Percentiles rank a stretch among this genome's conserved stretches.
Evolutionary conservation across 2,113 vertebrate genomes (phyloP).

Genomic region (Fulica atra): DNA sequence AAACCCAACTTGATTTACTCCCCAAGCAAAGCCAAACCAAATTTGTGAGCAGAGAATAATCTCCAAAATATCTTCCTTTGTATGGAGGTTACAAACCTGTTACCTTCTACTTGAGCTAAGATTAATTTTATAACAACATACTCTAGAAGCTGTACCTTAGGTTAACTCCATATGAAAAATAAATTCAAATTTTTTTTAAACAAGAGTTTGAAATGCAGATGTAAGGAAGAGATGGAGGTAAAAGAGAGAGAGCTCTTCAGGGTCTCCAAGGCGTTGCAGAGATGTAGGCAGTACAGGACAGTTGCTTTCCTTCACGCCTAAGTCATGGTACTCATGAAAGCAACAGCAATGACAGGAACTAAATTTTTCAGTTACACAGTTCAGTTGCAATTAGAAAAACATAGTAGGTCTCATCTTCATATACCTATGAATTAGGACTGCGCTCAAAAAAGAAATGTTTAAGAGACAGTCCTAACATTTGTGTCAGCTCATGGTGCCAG

Average conservation of each 20-base stretch:
- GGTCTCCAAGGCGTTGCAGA: not conserved
- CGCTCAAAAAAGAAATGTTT: not conserved
- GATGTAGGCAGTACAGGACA: not conserved
- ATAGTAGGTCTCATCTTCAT: not conserved
- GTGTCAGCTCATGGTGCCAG: not conserved
- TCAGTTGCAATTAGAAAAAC: not conserved
- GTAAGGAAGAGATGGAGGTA: not conserved
- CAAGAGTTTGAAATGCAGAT: not conserved
- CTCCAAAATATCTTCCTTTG: not conserved
- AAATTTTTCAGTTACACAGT: not conserved
- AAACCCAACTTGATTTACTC: not conserved
- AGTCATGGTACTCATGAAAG: not conserved
- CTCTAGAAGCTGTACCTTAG: not conserved
- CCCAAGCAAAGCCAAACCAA: not conserved
- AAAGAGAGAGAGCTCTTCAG: not conserved
- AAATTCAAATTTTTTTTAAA: not conserved
- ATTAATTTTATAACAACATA: not conserved
- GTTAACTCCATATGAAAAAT: not conserved
- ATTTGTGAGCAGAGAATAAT: not conserved
- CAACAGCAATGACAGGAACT: rapidly evolving
- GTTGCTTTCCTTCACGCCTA: not conserved
- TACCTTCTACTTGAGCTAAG: not conserved
- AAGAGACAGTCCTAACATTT: not conserved
- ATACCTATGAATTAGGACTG: not conserved
- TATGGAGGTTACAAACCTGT: not conserved